Evolutionary conservation across 2,797 vertebrate species (phyloP), one percentile per base, ranked within the genome.

Genomic region (Muscicapa striata): DNA sequence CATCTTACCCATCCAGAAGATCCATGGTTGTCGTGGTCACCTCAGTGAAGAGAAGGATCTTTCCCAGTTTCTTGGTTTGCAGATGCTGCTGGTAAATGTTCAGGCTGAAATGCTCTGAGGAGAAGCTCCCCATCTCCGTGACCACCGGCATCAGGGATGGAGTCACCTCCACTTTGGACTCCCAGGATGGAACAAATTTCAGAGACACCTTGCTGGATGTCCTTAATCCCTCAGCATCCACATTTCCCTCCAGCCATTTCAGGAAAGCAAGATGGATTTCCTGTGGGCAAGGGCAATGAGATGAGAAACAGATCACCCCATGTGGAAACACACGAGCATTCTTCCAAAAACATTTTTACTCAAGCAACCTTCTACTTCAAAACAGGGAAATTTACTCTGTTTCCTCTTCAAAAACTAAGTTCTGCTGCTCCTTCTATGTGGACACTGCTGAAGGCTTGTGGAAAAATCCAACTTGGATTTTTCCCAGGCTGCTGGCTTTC

Each of bases 1-100:
- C 30, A 12, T 49, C 97, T 99, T 97, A 99, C 99, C 99, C 99
- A 4, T 99, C 98, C 63, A 99, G 96, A 38, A 99, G 98, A 84
- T 98, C 97, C 98, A 99, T 99, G 49, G 99, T 99, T 4, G 98
- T 98, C 1, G 98, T 94, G 19, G 97, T 97, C 26, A 99, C 98
- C 79, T 99, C 98, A 2, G 98, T 86, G 26, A 98, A 99, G 40
- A 99, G 97, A 59, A 99, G 20, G 6, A 98, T 97, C 90, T 97
- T 98, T 0, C 99, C 99, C 57, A 99, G 97, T 1, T 87, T 94
- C 52, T 88, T 95, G 46, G 98, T 99, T 52, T 97, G 97, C 92
- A 99, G 97, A 84, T 99, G 98, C 80, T 97, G 94, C 32, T 89
- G 95, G 83, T 99, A 99, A 1, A 89, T 98, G 45, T 98, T 91